Conservation (phyloP, 1,140 invertebrate species). For the Drosophila ogumai region DNA sequence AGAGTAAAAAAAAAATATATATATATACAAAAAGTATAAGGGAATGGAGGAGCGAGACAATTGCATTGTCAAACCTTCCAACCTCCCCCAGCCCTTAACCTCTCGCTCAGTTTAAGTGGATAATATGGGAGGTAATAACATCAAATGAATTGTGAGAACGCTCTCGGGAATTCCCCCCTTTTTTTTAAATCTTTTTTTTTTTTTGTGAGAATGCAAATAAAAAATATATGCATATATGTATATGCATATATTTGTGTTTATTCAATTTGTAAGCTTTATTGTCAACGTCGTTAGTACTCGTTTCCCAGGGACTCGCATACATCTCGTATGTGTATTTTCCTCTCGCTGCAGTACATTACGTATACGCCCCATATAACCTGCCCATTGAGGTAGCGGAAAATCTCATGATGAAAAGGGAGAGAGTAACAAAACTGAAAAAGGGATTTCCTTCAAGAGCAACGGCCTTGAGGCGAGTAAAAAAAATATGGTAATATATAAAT, state of each 20-base stretch:
- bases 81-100: constrained; percentile 9
- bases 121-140: constrained; percentile 42
- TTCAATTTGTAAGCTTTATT: constrained; percentile 60
- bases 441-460: constrained; percentile 10
- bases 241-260: constrained; percentile 39
- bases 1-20: neutral
- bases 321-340: constrained; percentile 2
- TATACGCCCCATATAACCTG: constrained; percentile 23
- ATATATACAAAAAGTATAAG: neutral
- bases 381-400: constrained; percentile 11
- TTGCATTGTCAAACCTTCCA: constrained; percentile 23
- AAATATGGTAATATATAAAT: neutral
- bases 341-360: constrained; percentile 20
- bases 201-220: constrained; percentile 40
- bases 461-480: neutral
- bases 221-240: constrained; percentile 4
- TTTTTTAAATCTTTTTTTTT: neutral
- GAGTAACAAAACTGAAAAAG: neutral
- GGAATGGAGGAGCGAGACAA: neutral
- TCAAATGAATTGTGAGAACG: constrained; percentile 33
- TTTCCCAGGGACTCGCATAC: constrained; percentile 18
- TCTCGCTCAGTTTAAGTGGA: constrained; percentile 37
- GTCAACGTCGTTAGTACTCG: constrained; percentile 48
- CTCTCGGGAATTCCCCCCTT: constrained; percentile 18
- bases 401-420: neutral